Evolutionary conservation across 2,888 invertebrate genomes (phyloP), one percentile per base, ranked within the genome.

Genomic region (Koerneria pararmatus): DNA sequence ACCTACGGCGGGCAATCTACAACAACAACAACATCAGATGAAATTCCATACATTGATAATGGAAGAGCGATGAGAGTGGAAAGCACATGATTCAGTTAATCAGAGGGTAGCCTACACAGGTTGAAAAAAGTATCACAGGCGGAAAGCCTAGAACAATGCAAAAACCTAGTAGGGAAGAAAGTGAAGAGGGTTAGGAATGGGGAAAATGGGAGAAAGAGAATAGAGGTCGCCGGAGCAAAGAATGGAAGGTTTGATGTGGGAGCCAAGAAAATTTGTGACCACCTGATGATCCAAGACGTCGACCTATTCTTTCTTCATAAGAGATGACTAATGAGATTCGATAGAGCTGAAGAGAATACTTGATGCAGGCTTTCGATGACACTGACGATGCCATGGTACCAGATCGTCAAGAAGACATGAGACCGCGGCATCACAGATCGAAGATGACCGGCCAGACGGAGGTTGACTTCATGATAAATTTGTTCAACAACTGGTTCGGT

Each of bases 401-500:
- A 0, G 98, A 98, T 84, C 89, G 93, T 74, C 95, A 95, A 78
- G 92, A 95, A 83, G 98, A 98, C 84, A 98, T 98, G 76, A 88
- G 91, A 71, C 98, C 98, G 19, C 87, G 97, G 72, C 98, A 98
- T 86, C 95, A 97, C 29, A 49, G 71, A 70, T 62, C 67, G 29
- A 62, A 62, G 27, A 53, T 22, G 15, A 37, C 49, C 3, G 60
- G 51, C 19, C 35, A 37, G 37, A 53, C 51, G 53, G 62, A 62
- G 62, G 62, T 62, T 11, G 19, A n/a, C n/a, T n/a, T n/a, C n/a
- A n/a, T n/a, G n/a, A n/a, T n/a, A n/a, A n/a, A n/a, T n/a, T n/a
- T n/a, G n/a, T n/a, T n/a, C n/a, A n/a, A n/a, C n/a, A n/a, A n/a
- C n/a, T n/a, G n/a, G n/a, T 34, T 27, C 15, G 57, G 59, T n/a